A percentile compares a stretch with the other conserved stretches of the same genome.
Conservation (phyloP, 2,888 invertebrate species). For the Ypsolopha scabrella region DNA sequence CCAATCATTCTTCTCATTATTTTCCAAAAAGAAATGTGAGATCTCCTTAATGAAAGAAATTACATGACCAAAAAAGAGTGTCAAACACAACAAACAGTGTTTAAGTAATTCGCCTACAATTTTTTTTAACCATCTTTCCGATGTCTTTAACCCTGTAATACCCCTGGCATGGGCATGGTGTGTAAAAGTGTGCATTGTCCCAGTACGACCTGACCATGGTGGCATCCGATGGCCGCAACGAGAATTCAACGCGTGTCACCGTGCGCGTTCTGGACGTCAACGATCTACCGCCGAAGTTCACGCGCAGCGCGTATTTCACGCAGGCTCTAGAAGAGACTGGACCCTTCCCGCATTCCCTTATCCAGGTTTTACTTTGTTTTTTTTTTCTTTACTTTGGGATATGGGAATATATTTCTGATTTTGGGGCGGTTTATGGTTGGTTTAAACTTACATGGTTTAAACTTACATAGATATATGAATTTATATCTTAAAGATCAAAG, state of each 20-base stretch:
- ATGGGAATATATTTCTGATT: background rate
- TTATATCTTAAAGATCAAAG: too few relatives aligned
- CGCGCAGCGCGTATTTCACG: slow-evolving; percentile 77
- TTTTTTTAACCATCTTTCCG: too few relatives aligned
- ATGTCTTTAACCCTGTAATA: too few relatives aligned
- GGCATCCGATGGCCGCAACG: slow-evolving; percentile 91
- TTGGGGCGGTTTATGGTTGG: too few relatives aligned
- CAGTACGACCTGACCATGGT: slow-evolving; percentile 91
- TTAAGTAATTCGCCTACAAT: too few relatives aligned
- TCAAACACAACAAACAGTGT: too few relatives aligned
- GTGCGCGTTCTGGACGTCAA: slow-evolving; percentile 89
- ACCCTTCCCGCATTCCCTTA: slow-evolving; percentile 76
- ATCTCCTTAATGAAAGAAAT: too few relatives aligned
- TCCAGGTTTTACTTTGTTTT: slow-evolving; percentile 74
- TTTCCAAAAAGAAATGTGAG: too few relatives aligned
- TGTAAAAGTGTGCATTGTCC: slow-evolving; percentile 53
- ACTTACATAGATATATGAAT: too few relatives aligned
- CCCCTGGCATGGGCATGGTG: slow-evolving; percentile 30
- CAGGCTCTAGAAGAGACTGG: slow-evolving; percentile 83
- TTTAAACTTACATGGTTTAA: too few relatives aligned
- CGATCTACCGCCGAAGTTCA: slow-evolving; percentile 88
- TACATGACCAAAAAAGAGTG: too few relatives aligned
- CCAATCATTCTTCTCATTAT: too few relatives aligned
- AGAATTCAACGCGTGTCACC: slow-evolving; percentile 86
- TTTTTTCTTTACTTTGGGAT: slow-evolving; percentile 14